Conservation (phyloP, 2,113 vertebrate genomes). For the Notiomystis cincta region DNA sequence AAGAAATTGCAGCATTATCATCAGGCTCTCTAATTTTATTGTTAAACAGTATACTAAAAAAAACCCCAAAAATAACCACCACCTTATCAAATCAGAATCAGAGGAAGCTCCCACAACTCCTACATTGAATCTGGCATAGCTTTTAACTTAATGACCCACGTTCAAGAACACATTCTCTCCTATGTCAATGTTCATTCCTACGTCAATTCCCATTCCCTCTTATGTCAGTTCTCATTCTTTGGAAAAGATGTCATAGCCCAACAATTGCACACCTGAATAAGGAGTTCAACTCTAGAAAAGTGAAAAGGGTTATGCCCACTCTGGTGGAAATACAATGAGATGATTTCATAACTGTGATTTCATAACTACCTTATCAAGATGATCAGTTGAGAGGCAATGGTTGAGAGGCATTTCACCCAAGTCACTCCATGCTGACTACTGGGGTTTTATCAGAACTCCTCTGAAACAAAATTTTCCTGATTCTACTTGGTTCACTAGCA, state of each 20-base stretch:
- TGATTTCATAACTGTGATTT: neutral
- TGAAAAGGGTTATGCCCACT: neutral
- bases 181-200: neutral
- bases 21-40: neutral
- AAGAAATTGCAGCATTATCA: neutral
- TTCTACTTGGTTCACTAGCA: neutral
- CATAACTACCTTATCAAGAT: neutral
- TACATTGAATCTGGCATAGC: neutral
- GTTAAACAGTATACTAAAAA: neutral
- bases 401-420: neutral
- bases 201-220: neutral
- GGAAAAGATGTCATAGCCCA: neutral
- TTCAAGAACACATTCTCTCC: neutral
- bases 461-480: neutral
- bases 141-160: neutral
- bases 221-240: neutral
- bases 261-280: rapidly evolving
- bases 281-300: neutral
- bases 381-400: neutral
- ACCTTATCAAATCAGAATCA: neutral
- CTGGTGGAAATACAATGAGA: neutral
- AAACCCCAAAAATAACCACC: rapidly evolving
- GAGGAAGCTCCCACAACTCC: neutral
- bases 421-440: neutral
- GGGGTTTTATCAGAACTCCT: neutral